phyloP scores from a whole-genome alignment of 2,888 invertebrate genomes.

The Dermolepida albohirtum region DNA sequence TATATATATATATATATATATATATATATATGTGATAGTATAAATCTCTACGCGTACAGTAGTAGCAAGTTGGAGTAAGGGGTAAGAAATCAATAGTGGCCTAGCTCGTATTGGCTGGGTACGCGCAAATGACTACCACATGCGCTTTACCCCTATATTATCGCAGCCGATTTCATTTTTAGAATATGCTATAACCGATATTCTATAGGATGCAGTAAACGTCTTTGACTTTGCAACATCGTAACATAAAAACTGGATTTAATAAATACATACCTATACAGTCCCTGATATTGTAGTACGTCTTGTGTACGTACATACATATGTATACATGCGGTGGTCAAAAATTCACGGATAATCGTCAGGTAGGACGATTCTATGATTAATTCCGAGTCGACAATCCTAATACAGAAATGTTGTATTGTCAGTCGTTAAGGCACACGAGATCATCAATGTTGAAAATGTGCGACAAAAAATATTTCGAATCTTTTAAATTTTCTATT shows the following conservation, averaged over 20 bases:
- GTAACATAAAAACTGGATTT: conserved; percentile 10
- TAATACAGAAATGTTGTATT: too few relatives aligned
- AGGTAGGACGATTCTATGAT: too few relatives aligned
- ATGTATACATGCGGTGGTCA: too few relatives aligned
- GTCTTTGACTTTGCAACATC: conserved; percentile 1
- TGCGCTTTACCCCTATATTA: conserved; percentile 57
- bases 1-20: conserved; percentile 28
- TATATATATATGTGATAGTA: conserved; percentile 29
- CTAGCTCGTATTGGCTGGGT: conserved; percentile 55
- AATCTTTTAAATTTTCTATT: too few relatives aligned
- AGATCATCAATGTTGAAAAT: too few relatives aligned
- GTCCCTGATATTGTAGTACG: conserved; percentile 1
- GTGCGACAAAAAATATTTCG: too few relatives aligned
- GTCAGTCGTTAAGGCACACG: too few relatives aligned
- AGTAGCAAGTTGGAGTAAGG: conserved; percentile 52
- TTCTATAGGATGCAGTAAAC: conserved; percentile 29
- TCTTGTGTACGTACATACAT: too few relatives aligned
- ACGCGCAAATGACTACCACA: conserved; percentile 60
- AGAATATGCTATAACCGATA: conserved; percentile 50
- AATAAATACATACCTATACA: conserved; percentile 16
- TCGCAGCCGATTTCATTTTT: conserved; percentile 54
- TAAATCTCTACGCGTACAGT: conserved; percentile 54
- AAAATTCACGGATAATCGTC: too few relatives aligned
- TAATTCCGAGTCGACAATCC: too few relatives aligned
- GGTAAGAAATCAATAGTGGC: conserved; percentile 57